Percentiles rank a stretch among this genome's conserved stretches.
These are phyloP conservation scores for Sicus ferrugineus DNA, from an alignment of 2,888 invertebrate genomes.

Conservation along the genomic window DNA sequence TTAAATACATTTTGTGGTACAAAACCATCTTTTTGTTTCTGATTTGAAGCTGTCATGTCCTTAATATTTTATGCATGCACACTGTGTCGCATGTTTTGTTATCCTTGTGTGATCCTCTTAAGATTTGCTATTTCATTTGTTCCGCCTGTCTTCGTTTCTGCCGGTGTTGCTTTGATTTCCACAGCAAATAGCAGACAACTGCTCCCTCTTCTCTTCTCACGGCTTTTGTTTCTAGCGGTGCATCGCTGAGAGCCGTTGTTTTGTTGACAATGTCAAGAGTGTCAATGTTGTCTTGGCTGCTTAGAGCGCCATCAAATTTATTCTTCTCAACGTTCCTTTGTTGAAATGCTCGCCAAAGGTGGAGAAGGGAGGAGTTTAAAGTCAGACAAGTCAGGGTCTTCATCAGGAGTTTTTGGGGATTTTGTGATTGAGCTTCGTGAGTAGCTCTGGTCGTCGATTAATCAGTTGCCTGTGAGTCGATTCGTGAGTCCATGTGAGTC, in stretches of 20 bases:
- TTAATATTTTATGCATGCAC: slow-evolving; percentile 18
- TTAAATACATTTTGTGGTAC: too few species aligned
- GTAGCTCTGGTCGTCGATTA: too few species aligned
- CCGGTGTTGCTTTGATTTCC: background rate
- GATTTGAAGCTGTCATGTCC: background rate
- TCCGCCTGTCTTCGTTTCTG: background rate
- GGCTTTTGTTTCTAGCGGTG: background rate
- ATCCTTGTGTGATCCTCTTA: slow-evolving; percentile 10
- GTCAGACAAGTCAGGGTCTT: too few species aligned
- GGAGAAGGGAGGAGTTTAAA: too few species aligned
- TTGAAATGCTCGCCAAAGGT: too few species aligned
- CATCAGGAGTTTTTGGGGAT: too few species aligned
- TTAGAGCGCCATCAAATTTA: background rate
- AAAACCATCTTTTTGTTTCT: too few species aligned
- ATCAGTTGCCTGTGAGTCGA: too few species aligned
- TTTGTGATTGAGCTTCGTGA: too few species aligned
- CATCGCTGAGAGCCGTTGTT: slow-evolving; percentile 10
- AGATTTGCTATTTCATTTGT: slow-evolving; percentile 7
- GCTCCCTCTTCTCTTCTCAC: background rate
- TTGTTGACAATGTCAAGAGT: slow-evolving; percentile 28
- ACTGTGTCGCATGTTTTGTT: slow-evolving; percentile 5
- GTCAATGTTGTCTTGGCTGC: background rate
- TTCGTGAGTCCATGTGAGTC: too few species aligned
- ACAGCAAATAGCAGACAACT: slow-evolving; percentile 3
- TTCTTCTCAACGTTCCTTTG: too few species aligned